These are phyloP conservation scores for Craseonycteris thonglongyai DNA, from an alignment of 2,113 vertebrate genomes.

Conservation along the genomic window DNA sequence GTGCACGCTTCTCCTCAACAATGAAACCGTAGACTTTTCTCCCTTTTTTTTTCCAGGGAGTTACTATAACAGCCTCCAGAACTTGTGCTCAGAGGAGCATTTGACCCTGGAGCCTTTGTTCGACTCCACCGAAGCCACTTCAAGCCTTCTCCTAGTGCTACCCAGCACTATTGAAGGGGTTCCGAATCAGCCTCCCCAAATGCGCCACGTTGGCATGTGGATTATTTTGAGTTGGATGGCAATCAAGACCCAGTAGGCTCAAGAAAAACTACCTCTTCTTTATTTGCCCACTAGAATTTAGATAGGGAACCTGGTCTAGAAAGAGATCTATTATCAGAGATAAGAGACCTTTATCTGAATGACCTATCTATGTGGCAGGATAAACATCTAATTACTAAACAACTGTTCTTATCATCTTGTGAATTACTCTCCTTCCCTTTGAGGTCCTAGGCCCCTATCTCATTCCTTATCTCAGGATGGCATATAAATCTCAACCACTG, in stretches of 20 bases:
- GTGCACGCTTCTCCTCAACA: not conserved
- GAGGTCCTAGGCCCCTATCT: not conserved
- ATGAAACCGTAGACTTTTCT: not conserved
- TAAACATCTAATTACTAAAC: not conserved
- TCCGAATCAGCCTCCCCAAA: not conserved
- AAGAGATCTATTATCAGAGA: not conserved
- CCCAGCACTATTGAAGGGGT: too few species aligned
- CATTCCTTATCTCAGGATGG: not conserved
- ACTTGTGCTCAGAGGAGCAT: not conserved
- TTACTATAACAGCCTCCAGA: not conserved
- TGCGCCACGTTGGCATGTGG: not conserved
- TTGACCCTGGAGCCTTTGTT: not conserved
- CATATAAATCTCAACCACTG: not conserved
- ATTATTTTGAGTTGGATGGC: not conserved
- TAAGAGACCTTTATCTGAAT: not conserved
- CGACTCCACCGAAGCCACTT: not conserved
- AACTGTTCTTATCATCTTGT: not conserved
- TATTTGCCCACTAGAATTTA: not conserved
- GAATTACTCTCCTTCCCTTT: too few species aligned
- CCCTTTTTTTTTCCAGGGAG: not conserved
- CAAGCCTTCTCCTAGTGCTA: not conserved
- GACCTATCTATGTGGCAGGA: not conserved
- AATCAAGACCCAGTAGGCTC: not conserved
- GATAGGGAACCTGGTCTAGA: not conserved
- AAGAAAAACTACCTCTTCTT: not conserved